phyloP scores from a whole-genome alignment of 2,888 invertebrate genomes.

The Caenorhabditis virilis region DNA sequence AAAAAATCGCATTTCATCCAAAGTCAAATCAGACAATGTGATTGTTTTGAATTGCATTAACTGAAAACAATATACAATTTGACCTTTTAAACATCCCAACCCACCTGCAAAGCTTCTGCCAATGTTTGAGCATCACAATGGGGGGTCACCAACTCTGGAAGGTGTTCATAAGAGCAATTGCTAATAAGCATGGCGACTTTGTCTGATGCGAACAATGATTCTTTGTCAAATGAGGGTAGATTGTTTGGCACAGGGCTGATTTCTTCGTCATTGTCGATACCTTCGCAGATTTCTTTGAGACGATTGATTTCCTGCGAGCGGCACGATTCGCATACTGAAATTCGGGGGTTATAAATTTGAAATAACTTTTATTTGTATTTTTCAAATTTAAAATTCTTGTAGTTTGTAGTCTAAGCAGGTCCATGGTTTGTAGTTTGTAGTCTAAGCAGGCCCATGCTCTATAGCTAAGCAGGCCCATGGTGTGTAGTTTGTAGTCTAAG shows the following conservation, averaged over 20 bases:
- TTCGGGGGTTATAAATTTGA: not conserved
- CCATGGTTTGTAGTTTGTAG: too few species aligned
- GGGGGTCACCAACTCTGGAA: slow-evolving; percentile 66
- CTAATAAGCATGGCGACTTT: slow-evolving; percentile 71
- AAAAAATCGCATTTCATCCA: slow-evolving; percentile 70
- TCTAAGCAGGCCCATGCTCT: too few species aligned
- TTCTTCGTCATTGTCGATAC: slow-evolving; percentile 22
- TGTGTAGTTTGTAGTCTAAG: too few species aligned
- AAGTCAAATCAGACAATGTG: slow-evolving; percentile 70
- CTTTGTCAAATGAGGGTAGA: not conserved
- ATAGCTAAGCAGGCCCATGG: too few species aligned
- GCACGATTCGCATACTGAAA: slow-evolving; percentile 56
- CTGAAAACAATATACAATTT: too few species aligned
- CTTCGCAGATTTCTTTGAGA: slow-evolving; percentile 41
- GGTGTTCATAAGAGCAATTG: slow-evolving; percentile 69
- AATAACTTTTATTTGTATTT: not conserved
- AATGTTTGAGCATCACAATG: slow-evolving; percentile 69
- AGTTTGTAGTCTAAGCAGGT: too few species aligned
- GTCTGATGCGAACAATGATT: slow-evolving; percentile 58
- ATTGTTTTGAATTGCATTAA: slow-evolving; percentile 70
- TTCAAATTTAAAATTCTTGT: too few species aligned
- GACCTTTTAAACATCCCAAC: too few species aligned
- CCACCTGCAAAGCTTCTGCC: slow-evolving; percentile 49
- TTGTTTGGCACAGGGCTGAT: not conserved
- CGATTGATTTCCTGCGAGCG: slow-evolving; percentile 42